Conservation (phyloP, 2,797 vertebrate species). For the Acrossocheilus fasciatus region DNA sequence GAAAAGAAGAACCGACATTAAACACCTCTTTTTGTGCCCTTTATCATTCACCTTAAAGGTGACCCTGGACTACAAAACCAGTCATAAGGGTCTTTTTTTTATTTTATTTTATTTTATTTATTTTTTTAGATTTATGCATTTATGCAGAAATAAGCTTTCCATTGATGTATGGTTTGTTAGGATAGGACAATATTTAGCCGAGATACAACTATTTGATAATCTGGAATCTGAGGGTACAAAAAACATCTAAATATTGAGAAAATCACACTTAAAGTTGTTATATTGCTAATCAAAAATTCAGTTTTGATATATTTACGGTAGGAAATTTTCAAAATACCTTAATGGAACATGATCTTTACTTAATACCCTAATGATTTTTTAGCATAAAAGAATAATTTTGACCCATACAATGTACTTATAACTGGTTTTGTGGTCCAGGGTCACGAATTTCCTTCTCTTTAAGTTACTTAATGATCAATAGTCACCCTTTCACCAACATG, state of each 20-base stretch:
- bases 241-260: not conserved
- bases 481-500: not conserved
- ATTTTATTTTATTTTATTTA: too few species aligned
- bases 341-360: too few species aligned
- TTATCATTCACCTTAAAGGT: constrained; percentile 1
- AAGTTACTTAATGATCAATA: not conserved
- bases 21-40: not conserved
- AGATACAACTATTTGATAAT: not conserved
- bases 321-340: too few species aligned
- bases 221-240: not conserved
- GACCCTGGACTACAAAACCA: not conserved
- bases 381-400: not conserved
- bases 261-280: too few species aligned
- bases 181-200: not conserved
- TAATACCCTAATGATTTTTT: too few species aligned
- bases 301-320: too few species aligned
- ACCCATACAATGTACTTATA: not conserved
- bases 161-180: not conserved
- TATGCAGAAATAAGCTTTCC: not conserved
- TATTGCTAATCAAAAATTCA: not conserved
- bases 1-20: not conserved
- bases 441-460: not conserved
- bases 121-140: too few species aligned
- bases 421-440: not conserved
- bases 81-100: too few species aligned